Evolutionary conservation across 2,888 invertebrate genomes (phyloP).

Genomic region (Ectemnius lituratus): DNA sequence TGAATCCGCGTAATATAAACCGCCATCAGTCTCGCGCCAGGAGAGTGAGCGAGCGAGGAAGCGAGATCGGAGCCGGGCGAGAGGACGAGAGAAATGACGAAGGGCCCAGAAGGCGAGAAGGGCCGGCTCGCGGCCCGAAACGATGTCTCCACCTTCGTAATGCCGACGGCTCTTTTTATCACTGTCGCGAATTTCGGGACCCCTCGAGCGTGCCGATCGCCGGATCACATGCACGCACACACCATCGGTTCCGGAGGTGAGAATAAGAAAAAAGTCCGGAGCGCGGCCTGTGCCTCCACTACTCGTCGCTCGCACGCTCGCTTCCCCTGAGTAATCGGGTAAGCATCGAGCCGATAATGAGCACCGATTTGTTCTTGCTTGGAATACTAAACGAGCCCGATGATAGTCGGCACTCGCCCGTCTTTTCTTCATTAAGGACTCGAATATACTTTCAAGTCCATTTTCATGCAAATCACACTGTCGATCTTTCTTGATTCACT

Average conservation of each 20-base stretch:
- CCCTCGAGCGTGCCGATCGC: conserved; percentile 34
- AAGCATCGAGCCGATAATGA: background rate
- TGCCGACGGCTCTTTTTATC: conserved; percentile 60
- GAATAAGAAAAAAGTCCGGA: conserved; percentile 28
- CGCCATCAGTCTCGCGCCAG: conserved; percentile 69
- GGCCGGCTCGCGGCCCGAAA: conserved; percentile 43
- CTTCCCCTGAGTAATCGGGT: background rate
- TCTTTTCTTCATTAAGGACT: background rate
- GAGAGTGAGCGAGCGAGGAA: conserved; percentile 48
- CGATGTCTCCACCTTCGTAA: conserved; percentile 66
- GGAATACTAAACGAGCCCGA: conserved; percentile 9
- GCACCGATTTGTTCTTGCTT: background rate
- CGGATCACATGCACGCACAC: conserved; percentile 44
- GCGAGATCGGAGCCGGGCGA: background rate
- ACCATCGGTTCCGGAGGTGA: conserved; percentile 38
- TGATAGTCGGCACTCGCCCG: background rate
- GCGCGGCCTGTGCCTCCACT: background rate
- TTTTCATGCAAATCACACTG: too few species aligned
- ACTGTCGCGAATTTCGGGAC: conserved; percentile 53
- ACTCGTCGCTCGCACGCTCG: too few species aligned
- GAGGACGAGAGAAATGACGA: conserved; percentile 27
- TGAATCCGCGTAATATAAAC: conserved; percentile 73
- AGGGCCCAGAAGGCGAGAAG: conserved; percentile 28
- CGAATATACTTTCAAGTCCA: too few species aligned
- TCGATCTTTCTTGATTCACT: too few species aligned